Conservation (phyloP, 2,888 invertebrate species). For the Notocelia uddmanniana region DNA sequence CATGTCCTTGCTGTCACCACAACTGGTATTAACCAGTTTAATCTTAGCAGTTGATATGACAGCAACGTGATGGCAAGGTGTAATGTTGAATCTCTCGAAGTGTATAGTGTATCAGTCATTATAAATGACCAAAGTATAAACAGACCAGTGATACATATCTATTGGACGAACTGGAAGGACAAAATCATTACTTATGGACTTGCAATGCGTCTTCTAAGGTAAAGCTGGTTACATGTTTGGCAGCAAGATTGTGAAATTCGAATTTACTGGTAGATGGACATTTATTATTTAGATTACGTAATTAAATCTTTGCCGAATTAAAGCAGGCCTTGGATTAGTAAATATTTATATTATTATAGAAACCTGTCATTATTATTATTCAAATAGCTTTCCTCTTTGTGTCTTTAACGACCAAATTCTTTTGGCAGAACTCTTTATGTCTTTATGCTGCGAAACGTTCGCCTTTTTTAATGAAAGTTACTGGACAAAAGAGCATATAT, state of each 20-base stretch:
- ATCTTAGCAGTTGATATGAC: no score
- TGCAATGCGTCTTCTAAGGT: neutral
- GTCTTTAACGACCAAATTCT: neutral
- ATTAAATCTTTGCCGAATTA: no score
- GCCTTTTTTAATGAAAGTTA: no score
- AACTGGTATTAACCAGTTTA: no score
- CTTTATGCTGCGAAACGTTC: neutral
- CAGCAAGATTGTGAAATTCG: conserved; percentile 14
- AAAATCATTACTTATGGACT: conserved; percentile 5
- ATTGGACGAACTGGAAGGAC: conserved; percentile 20
- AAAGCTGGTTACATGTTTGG: conserved; percentile 20
- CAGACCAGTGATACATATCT: neutral
- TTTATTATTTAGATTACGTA: neutral
- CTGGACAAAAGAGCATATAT: no score
- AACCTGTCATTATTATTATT: neutral
- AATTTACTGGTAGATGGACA: conserved; percentile 9
- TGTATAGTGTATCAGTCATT: neutral
- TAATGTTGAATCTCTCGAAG: neutral
- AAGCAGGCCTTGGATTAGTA: no score
- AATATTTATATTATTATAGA: neutral
- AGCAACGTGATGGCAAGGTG: neutral
- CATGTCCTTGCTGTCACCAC: neutral
- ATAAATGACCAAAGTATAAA: neutral
- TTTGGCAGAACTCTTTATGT: neutral
- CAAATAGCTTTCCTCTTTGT: neutral